phyloP scores from a whole-genome alignment of 2,888 invertebrate species.

The Epistrophe grossulariae region DNA sequence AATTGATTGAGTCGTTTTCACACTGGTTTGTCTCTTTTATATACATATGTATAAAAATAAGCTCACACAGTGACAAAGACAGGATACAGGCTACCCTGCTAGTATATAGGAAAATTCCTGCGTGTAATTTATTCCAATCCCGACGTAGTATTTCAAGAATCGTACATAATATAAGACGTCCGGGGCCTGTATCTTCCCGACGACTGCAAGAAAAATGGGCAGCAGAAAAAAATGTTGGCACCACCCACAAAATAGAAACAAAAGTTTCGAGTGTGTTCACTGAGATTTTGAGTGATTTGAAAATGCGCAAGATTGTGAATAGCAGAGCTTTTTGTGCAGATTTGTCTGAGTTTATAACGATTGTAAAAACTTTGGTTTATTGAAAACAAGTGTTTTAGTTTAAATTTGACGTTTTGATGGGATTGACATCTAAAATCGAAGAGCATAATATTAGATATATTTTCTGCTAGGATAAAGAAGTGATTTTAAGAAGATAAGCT shows the following conservation, averaged over 20 bases:
- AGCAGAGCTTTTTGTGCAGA: slow-evolving; percentile 70
- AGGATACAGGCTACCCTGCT: slow-evolving; percentile 43
- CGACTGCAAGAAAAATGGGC: slow-evolving; percentile 78
- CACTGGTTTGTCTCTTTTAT: slow-evolving; percentile 58
- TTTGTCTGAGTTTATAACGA: slow-evolving; percentile 30
- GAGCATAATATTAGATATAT: background rate
- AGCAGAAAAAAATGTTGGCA: slow-evolving; percentile 75
- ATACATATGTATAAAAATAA: slow-evolving; percentile 10
- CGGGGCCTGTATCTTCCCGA: slow-evolving; percentile 76
- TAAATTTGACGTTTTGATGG: background rate
- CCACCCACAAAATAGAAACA: slow-evolving; percentile 75
- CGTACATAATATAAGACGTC: slow-evolving; percentile 78
- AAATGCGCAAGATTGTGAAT: slow-evolving; percentile 45
- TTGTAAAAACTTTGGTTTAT: background rate
- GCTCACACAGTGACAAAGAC: slow-evolving; percentile 38
- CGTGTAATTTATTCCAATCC: slow-evolving; percentile 80
- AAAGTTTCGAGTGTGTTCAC: slow-evolving; percentile 53
- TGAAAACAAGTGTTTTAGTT: background rate
- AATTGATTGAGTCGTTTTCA: slow-evolving; percentile 72
- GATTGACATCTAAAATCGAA: background rate
- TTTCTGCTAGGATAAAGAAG: background rate
- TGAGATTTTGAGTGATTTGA: slow-evolving; percentile 58
- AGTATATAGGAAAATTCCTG: slow-evolving; percentile 74
- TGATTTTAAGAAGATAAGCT: too few relatives aligned
- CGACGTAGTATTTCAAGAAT: slow-evolving; percentile 79